phyloP scores from a whole-genome alignment of 2,797 vertebrate species.

The Pangasius macronema region DNA sequence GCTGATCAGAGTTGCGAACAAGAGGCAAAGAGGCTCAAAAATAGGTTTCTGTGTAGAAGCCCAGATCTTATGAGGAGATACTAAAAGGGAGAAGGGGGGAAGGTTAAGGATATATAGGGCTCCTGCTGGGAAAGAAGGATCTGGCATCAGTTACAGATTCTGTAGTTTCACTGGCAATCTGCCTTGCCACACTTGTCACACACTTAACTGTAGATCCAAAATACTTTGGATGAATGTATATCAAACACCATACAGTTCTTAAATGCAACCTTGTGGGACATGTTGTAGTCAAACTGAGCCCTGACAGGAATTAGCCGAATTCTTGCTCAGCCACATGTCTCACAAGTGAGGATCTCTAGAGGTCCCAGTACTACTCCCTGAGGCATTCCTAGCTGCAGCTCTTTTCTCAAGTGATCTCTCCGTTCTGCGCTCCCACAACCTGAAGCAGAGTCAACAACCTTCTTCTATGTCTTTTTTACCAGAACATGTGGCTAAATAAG shows the following conservation, averaged over 20 bases:
- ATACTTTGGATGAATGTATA: background rate
- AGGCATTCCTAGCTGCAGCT: constrained; percentile 21
- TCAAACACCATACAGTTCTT: background rate
- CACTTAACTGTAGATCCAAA: background rate
- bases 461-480: background rate
- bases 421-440: constrained; percentile 48
- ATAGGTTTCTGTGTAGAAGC: constrained; percentile 67
- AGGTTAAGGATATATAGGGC: constrained; percentile 15
- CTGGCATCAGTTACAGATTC: constrained; percentile 59
- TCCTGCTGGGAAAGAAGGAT: constrained; percentile 52
- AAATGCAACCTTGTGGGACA: background rate
- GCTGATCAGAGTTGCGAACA: constrained; percentile 61
- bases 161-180: constrained; percentile 52
- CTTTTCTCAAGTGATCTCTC: constrained; percentile 28
- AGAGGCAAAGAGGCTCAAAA: constrained; percentile 61
- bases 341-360: background rate
- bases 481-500: background rate
- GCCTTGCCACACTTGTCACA: constrained; percentile 43
- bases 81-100: constrained; percentile 29
- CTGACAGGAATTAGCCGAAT: background rate
- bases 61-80: constrained; percentile 54
- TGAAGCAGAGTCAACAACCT: constrained; percentile 59
- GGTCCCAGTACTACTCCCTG: constrained; percentile 18
- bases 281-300: background rate
- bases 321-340: background rate